Conservation (phyloP, 2,113 vertebrate species). For the Gulo gulo region DNA sequence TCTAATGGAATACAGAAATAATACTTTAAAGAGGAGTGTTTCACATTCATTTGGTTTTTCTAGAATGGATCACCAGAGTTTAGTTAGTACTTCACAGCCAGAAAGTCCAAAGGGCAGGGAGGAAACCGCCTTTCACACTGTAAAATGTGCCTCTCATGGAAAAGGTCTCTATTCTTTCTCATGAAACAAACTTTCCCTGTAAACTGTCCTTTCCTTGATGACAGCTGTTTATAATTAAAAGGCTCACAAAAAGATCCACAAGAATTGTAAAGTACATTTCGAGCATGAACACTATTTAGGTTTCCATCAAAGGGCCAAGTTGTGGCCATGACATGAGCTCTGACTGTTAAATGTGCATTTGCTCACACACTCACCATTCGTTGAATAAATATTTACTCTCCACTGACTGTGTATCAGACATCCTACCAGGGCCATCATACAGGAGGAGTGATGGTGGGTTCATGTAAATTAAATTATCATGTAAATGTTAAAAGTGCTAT, state of each 20-base stretch:
- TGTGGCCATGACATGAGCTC: neutral
- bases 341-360: neutral
- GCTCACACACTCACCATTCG: neutral
- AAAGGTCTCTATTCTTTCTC: neutral
- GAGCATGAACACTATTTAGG: fast-evolving
- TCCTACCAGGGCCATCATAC: too few species aligned
- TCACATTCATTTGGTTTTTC: neutral
- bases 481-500: neutral
- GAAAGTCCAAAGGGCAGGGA: neutral
- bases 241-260: neutral
- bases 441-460: too few species aligned
- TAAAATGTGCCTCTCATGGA: neutral
- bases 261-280: neutral
- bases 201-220: neutral
- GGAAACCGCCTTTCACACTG: neutral
- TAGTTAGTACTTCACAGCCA: neutral
- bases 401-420: too few species aligned
- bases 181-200: neutral
- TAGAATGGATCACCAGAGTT: neutral
- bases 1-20: neutral
- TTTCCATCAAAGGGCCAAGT: neutral
- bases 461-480: neutral
- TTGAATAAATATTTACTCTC: neutral
- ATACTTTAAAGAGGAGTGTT: neutral
- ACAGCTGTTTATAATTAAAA: neutral